Base-by-base conservation (phyloP, 2,113 vertebrate species). In the Stictonetta naevosa region DNA sequence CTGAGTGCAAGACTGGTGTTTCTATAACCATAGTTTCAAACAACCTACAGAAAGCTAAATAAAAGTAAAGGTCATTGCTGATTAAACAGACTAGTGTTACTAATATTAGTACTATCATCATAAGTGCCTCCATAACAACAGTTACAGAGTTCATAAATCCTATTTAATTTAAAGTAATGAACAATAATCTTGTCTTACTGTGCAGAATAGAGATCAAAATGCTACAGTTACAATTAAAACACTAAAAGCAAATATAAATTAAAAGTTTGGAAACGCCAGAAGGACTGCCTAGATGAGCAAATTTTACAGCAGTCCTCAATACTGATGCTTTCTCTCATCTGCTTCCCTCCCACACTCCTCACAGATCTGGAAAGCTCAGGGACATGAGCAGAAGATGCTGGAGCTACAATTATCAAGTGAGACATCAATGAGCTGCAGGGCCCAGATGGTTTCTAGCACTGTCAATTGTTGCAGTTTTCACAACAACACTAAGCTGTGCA, bases 401-500 rank as follows among this genome's bases (percentile, higher is more conserved):
- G 44, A 79, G 42, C 42, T 79, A 53, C 36, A 93, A 34, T 55
- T 63, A 66, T 21, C 66, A 64, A 69, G 20, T 48, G 90, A 74
- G 79, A 92, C 21, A 90, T 53, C 20, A 92, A 17, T 25, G 59
- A 91, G 77, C 77, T 92, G 74, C 50, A 69, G 83, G 84, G 75
- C 34, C 34, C 48, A 21, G 60, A 90, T 20, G 63, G 67, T 71
- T 96, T 96, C 84, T 78, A 79, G 64, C 25, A 31, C 66, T 95
- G 86, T 93, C 95, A 96, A 31, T 75, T 92, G 60, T 62, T 34
- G 29, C 58, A 85, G 56, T 74, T 86, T 53, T 16, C 64, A 89
- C 56, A 87, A 81, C 33, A 75, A 67, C 77, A 83, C 40, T 91
- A 86, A 89, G 63, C 52, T 88, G 26, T 16, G 44, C 22, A 66